Base-by-base conservation (phyloP, 2,888 invertebrate genomes). In the Autographa gamma region DNA sequence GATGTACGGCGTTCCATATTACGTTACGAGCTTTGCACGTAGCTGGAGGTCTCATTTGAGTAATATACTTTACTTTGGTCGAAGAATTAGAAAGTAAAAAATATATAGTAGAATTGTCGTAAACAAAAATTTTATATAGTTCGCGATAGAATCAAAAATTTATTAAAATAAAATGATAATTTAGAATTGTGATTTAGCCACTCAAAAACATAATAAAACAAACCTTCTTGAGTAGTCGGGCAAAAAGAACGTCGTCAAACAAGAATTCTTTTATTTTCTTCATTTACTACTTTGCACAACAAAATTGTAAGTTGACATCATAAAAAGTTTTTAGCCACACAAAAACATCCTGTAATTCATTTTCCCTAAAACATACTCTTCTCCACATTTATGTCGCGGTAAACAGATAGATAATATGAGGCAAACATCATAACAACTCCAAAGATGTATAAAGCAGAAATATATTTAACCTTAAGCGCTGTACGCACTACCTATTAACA, bases 1-100 rank as follows among this genome's bases (percentile, higher is more conserved):
- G 80, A 80, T 77, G 73, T 71, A 79, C 73, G 72, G 77, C 77
- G 76, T 69, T 78, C 80, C 81, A 80, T 79, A 83, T 86, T 85
- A 86, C 78, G 81, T 80, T 83, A 85, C 77, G 69, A 66, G 62
- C 68, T 58, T 62, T 69, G 71, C 60, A 72, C 85, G 86, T 83
- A 85, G 84, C 75, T 59, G 74, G 85, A 86, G 85, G 83, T 66
- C 59, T 41, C 52, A 61, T 72, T 73, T 68, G 61, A 71, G 77
- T 74, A 73, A 80, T 66, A 80, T 73, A 73, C 72, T 69, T 80
- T 65, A 63, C 69, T 65, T 68, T 62, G 67, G 69, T 62, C 62
- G 43, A 43, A 64, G 66, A 73, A 68, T 70, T 43, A 38, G 14
- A 48, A 16, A 48, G 48, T 25, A 2, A 25, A 25, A 25, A 25